phyloP scores from a whole-genome alignment of 2,888 invertebrate species.

The Tachina grossa region DNA sequence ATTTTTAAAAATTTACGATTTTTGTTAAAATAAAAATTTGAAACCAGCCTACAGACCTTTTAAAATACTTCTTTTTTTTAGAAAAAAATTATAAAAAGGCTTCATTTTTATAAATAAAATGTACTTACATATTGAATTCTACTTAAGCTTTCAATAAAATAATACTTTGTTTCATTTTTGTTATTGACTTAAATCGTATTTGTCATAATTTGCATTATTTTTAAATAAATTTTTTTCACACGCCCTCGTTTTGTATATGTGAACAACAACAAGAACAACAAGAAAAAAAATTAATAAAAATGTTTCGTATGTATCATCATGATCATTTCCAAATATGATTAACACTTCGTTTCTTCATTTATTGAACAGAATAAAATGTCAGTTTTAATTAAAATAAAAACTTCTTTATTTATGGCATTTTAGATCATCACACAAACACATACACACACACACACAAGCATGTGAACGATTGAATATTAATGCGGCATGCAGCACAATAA shows the following conservation, averaged over 20 bases:
- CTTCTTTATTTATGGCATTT: slow-evolving; percentile 61
- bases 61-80: no score
- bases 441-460: not conserved
- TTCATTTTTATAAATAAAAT: no score
- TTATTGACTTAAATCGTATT: not conserved
- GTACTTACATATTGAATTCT: not conserved
- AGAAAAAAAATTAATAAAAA: slow-evolving; percentile 28
- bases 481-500: slow-evolving; percentile 36
- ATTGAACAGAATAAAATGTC: slow-evolving; percentile 66
- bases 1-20: no score
- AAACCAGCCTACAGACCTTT: no score
- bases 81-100: no score
- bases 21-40: no score
- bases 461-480: slow-evolving; percentile 48
- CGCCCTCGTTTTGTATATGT: slow-evolving; percentile 58
- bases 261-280: not conserved
- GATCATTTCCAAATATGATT: slow-evolving; percentile 70
- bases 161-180: not conserved
- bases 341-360: slow-evolving; percentile 71
- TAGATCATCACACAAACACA: not conserved
- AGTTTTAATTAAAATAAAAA: slow-evolving; percentile 71
- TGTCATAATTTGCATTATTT: slow-evolving; percentile 58
- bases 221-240: slow-evolving; percentile 61
- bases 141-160: slow-evolving; percentile 4
- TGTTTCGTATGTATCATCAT: slow-evolving; percentile 37